Evolutionary conservation across 2,888 invertebrate genomes (phyloP), one percentile per base, ranked within the genome.

Genomic region (Calliscelio sp.): DNA sequence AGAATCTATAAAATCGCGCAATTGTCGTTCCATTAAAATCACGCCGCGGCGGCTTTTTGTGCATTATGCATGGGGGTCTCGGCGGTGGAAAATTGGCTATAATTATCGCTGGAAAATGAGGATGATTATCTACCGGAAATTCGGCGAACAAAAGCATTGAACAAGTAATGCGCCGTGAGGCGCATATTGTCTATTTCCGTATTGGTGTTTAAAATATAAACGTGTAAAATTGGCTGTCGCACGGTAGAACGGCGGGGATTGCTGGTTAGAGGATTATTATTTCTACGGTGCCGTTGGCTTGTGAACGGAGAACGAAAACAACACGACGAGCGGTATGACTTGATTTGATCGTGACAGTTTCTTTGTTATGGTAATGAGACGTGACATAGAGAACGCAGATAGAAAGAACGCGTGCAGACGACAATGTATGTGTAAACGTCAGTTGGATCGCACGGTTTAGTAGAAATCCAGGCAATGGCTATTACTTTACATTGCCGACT

Each of bases 301-400:
- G 25, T 8, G 55, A n/a, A n/a, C n/a, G n/a, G 51, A 53, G 49
- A 57, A 57, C 16, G 28, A 53, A 66, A 68, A 16, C 38, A 68
- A 68, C 24, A 61, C 24, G 32, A 51, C 65, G 44, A 78, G 46
- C 41, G 16, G 53, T 44, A 38, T 57, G 65, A 66, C 53, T 77
- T 78, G 77, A 65, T 77, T 81, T 71, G 57, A 75, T 77, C 59
- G 61, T 65, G 75, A 61, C 46, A 55, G 59, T 73, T 83, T 68
- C 46, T 68, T 73, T 81, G 63, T 68, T 63, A 57, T 53, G 71
- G 25, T 73, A 75, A 83, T 78, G 74, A 68, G 66, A 59, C 53
- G 73, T 66, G 46, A 75, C 61, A 83, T 66, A 46, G 57, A 83
- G 61, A 78, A 57, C 61, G 25, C 61, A 32, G 81, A 71, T 66